phyloP scores from a whole-genome alignment of 2,113 vertebrate species.

The Tachysurus vachellii region DNA sequence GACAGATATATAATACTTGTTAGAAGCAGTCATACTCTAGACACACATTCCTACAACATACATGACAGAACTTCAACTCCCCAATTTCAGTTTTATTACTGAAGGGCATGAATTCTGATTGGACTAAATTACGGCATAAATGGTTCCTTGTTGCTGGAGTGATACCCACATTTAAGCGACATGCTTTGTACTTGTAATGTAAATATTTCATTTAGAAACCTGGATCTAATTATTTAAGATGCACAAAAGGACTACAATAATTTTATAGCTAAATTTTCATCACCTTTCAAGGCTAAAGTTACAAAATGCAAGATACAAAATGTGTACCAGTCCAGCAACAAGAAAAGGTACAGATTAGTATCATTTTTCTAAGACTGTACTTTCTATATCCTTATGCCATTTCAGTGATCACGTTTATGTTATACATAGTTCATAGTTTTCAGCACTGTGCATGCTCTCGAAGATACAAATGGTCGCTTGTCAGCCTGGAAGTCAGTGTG shows the following conservation, averaged over 20 bases:
- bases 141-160: background rate
- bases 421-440: background rate
- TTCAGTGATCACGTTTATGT: background rate
- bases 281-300: background rate
- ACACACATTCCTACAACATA: background rate
- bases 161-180: background rate
- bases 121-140: background rate
- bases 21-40: constrained; percentile 4
- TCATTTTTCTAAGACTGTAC: background rate
- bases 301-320: background rate
- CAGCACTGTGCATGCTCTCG: background rate
- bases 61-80: background rate
- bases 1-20: constrained; percentile 5
- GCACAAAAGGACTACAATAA: background rate
- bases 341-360: background rate
- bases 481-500: constrained; percentile 72
- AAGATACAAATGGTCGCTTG: constrained; percentile 51
- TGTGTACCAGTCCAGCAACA: background rate
- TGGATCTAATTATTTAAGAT: background rate
- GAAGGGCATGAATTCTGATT: background rate
- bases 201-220: background rate
- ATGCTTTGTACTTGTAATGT: background rate
- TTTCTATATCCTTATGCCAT: background rate
- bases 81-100: background rate
- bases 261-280: background rate